These are phyloP conservation scores for Hiodon tergisus DNA, from an alignment of 2,113 vertebrate genomes.

Conservation along the genomic window DNA sequence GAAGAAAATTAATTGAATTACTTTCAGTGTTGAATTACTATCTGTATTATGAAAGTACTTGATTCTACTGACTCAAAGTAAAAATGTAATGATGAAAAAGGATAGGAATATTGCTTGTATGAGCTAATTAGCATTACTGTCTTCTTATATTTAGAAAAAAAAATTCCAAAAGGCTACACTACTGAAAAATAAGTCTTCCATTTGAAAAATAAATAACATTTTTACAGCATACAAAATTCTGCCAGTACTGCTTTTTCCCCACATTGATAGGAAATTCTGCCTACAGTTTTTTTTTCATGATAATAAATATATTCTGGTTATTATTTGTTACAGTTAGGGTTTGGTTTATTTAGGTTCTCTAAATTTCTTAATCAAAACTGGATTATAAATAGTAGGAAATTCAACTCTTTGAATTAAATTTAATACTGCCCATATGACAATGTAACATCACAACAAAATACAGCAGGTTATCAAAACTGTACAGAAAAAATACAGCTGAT, in stretches of 20 bases:
- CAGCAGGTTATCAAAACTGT: conserved; percentile 97
- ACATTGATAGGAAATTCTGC: conserved; percentile 64
- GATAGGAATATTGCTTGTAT: conserved; percentile 57
- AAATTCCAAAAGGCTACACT: conserved; percentile 57
- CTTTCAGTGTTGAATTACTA: neutral
- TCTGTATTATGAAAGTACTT: conserved; percentile 8
- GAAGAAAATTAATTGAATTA: neutral
- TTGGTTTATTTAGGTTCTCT: conserved; percentile 64
- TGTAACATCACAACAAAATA: conserved; percentile 93
- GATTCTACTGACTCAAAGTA: conserved; percentile 14
- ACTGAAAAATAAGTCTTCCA: conserved; percentile 54
- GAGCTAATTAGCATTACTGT: conserved; percentile 45
- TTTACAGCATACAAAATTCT: conserved; percentile 65
- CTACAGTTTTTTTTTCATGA: conserved; percentile 60
- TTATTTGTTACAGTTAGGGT: conserved; percentile 52
- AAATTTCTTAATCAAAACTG: conserved; percentile 70
- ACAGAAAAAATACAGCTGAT: conserved; percentile 93
- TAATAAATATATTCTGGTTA: conserved; percentile 70
- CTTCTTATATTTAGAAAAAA: conserved; percentile 41
- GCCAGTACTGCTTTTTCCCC: conserved; percentile 51
- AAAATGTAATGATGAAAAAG: conserved; percentile 38
- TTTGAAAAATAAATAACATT: conserved; percentile 71
- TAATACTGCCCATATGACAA: conserved; percentile 88
- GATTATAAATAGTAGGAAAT: conserved; percentile 96
- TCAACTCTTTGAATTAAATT: conserved; percentile 78